Percentiles rank a stretch among this genome's conserved stretches.
phyloP scores from a whole-genome alignment of 2,113 vertebrate genomes.

The Saguinus midas region DNA sequence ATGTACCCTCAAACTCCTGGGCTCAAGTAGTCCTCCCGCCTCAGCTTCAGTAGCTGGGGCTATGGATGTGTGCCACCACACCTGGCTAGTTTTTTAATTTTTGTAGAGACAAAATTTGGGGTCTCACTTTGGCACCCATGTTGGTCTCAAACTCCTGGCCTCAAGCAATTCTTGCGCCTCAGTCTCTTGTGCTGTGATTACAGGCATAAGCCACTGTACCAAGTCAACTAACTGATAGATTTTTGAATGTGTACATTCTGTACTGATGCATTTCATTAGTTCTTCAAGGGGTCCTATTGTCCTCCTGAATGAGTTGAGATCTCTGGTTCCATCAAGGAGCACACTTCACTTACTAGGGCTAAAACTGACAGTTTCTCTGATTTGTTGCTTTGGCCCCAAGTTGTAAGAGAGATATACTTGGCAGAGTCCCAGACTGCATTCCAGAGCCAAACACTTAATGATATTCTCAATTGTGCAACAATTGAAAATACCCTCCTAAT shows the following conservation, averaged over 20 bases:
- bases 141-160: neutral
- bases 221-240: too few relatives aligned
- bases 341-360: neutral
- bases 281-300: neutral
- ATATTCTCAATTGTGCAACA: neutral
- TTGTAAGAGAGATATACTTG: neutral
- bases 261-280: neutral
- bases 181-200: neutral
- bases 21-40: neutral
- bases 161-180: neutral
- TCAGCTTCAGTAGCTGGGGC: neutral
- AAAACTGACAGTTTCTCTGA: slow-evolving; percentile 42
- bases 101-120: neutral
- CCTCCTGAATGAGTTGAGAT: neutral
- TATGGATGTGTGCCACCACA: neutral
- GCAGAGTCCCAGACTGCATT: slow-evolving; percentile 44
- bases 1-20: neutral
- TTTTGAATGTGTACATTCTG: neutral
- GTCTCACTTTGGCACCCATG: neutral
- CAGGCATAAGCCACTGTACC: neutral
- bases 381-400: slow-evolving; percentile 40
- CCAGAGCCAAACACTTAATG: slow-evolving; percentile 29
- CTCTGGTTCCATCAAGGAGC: neutral
- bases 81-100: neutral
- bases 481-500: neutral